These are phyloP conservation scores for Dipodomys spectabilis DNA, from an alignment of 2,113 vertebrate species.

Conservation along the genomic window DNA sequence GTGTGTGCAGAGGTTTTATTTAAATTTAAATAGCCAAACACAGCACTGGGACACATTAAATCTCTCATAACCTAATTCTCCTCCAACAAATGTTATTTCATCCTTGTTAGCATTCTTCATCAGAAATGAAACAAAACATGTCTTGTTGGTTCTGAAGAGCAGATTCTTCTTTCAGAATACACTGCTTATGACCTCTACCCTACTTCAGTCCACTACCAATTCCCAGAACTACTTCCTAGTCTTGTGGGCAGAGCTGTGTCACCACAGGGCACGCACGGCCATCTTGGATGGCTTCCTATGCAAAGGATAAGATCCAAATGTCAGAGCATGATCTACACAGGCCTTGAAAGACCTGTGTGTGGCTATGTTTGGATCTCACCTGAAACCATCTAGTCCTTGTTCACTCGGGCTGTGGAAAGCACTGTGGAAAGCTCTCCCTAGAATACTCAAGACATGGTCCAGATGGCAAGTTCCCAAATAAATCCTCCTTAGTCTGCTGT, in stretches of 20 bases:
- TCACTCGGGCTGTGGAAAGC: not conserved
- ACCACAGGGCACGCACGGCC: fast-evolving
- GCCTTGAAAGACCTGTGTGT: not conserved
- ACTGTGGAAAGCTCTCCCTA: not conserved
- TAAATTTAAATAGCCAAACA: not conserved
- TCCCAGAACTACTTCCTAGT: not conserved
- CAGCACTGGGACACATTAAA: not conserved
- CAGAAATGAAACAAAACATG: not conserved
- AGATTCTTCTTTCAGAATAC: not conserved
- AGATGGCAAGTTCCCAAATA: not conserved
- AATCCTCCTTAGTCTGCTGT: not conserved
- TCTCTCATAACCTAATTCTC: not conserved
- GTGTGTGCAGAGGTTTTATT: not conserved
- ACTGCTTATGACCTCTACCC: not conserved
- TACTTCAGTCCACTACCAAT: not conserved
- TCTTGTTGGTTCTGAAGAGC: not conserved
- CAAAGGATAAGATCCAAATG: not conserved
- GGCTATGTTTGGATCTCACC: not conserved
- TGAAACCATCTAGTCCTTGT: not conserved
- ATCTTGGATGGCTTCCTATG: not conserved
- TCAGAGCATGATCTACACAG: not conserved
- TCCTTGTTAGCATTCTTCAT: not conserved
- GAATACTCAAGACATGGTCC: not conserved
- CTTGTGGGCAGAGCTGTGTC: not conserved
- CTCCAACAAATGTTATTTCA: not conserved